Base-by-base conservation (phyloP, 2,113 vertebrate genomes). In the Urocynchramus pylzowi region DNA sequence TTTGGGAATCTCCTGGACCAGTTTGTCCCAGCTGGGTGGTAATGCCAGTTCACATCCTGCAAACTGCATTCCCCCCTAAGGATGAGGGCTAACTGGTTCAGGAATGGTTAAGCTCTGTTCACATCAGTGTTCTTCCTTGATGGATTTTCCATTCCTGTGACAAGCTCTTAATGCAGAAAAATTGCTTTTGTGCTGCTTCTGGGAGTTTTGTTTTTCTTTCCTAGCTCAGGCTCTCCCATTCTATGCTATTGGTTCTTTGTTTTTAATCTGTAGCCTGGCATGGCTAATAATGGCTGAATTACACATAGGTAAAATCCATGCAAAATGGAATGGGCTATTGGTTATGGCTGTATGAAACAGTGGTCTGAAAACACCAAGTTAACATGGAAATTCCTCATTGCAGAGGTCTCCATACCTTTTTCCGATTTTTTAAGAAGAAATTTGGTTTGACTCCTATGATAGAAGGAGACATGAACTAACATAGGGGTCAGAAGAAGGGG, bases 401-500 rank as follows among this genome's bases (percentile, higher is more conserved):
- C 33, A 75, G 18, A 78, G 42, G 20, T 41, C 21, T 65, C 13
- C 9, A 1, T 13, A 7, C 24, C 6, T 42, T 76, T 76, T 61
- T 47, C 9, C 7, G 28, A 21, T 23, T n/a, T 41, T 37, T 60
- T 59, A 30, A 28, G 49, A 15, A 35, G 3, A 74, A 81, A 59
- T 59, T 9, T 2, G 0, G 3, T 27, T 39, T 83, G 31, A 49
- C 21, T 53, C 3, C 0, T 35, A 7, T 52, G 11, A n/a, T 57
- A 47, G 70, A 79, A 52, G 28, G n/a, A 60, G 24, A 49, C 16
- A 16, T 4, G 13, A 22, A 6, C 41, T 60, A 74, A 61, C 8
- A 13, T 2, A 16, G 7, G 39, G 23, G 5, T 74, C 35, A 33
- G 27, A 18, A 63, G 35, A 69, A 44, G 37, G 9, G 24, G 39